Evolutionary conservation across 2,888 invertebrate genomes (phyloP), one percentile per base, ranked within the genome.

Genomic region (Ptilodon capucinus): DNA sequence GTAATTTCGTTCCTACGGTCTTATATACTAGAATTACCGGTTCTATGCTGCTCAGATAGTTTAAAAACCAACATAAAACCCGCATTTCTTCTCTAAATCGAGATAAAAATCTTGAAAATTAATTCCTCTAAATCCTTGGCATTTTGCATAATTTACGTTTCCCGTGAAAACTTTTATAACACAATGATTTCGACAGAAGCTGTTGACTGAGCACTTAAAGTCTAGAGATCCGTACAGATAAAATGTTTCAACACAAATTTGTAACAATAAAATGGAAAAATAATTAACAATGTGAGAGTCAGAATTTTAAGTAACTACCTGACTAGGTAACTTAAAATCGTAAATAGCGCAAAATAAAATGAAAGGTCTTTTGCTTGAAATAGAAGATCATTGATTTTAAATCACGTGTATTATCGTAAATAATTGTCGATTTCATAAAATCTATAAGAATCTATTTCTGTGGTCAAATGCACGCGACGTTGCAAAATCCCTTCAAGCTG

Each of bases 371-470:
- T n/a, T n/a, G n/a, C n/a, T n/a, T n/a, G n/a, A n/a, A n/a, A n/a
- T n/a, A n/a, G n/a, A n/a, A n/a, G n/a, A 40, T 25, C 21, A 40
- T 13, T 36, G 13, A 46, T 46, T 50, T 58, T 40, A 43, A 46
- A 52, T 48, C 9, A 25, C n/a, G 28, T 32, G 7, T 25, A 49
- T 43, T 41, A 34, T 40, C 38, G 36, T 46, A 38, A 47, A 44
- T 34, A 47, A 61, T 48, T 21, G 36, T 65, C 17, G 17, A 18
- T 35, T 65, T 36, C 45, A 50, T 51, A 48, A 51, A 51, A n/a
- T n/a, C n/a, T n/a, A n/a, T n/a, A n/a, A n/a, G n/a, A n/a, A n/a
- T n/a, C n/a, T n/a, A n/a, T n/a, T n/a, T n/a, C n/a, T n/a, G n/a
- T n/a, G n/a, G n/a, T n/a, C n/a, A n/a, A n/a, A n/a, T n/a, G n/a